Base-by-base conservation (phyloP, 2,797 vertebrate species). In the Pogonophryne albipinna region DNA sequence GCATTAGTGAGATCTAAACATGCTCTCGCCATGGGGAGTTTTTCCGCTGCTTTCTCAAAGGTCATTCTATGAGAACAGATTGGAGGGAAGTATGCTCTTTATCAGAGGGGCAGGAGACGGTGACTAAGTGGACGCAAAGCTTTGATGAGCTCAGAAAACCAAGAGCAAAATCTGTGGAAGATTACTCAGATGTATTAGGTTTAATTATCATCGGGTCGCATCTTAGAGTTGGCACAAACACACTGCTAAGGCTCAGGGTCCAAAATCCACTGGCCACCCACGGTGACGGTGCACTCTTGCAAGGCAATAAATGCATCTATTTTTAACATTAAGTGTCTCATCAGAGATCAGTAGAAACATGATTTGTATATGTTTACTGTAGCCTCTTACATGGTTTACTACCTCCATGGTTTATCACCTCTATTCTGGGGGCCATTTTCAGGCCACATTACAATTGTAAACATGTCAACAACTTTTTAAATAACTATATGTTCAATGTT, bases 11-110 rank as follows among this genome's bases (percentile, higher is more conserved):
- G 82, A 77, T 85, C 74, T 63, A 78, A 90, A 89, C 79, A 88
- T 56, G 88, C 66, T 86, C 72, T 85, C 47, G 84, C 92, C 84
- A 76, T 7, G 0, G 91, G 89, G 88, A 85, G 67, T 89, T 89
- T 38, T 87, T 85, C 70, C 45, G 0, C 58, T 68, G 77, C 67
- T 50, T 76, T 86, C 60, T 82, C 78, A 92, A 91, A 92, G 89
- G 91, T 91, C 84, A 85, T 60, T 85, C 76, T 88, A 81, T 88
- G 82, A 79, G 84, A 85, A 85, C 67, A 89, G 88, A 91, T 92
- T 85, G 80, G 65, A 90, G 87, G 85, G 85, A 91, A 87, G 77
- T 77, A 76, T 91, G 89, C 85, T 89, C 88, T 92, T 92, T 92
- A 91, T 90, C 89, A 75, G 66, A 70, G 69, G 80, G 73, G 10